Conservation (phyloP, 2,888 invertebrate species). For the Cerastis leucographa region DNA sequence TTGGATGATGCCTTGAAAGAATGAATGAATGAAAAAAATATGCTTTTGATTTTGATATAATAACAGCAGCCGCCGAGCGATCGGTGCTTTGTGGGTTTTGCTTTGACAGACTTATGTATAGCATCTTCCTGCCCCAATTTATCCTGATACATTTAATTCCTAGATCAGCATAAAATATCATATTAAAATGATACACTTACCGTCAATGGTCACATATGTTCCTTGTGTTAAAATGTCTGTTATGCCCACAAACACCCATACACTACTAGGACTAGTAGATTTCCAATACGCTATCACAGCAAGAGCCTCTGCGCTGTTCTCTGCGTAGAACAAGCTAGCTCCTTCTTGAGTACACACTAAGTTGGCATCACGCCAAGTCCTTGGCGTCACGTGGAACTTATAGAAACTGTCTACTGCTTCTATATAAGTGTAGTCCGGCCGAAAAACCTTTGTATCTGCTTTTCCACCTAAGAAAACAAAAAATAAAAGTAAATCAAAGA, state of each 20-base stretch:
- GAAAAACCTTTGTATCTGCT: conserved; percentile 75
- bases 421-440: conserved; percentile 80
- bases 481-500: background rate
- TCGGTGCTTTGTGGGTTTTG: background rate
- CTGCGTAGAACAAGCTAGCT: conserved; percentile 78
- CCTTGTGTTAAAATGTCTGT: conserved; percentile 63
- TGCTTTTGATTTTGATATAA: too few relatives aligned
- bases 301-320: conserved; percentile 74
- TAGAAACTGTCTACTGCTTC: conserved; percentile 77
- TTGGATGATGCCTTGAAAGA: too few relatives aligned
- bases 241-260: conserved; percentile 73
- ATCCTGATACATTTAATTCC: background rate
- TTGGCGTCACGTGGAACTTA: conserved; percentile 79
- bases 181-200: conserved; percentile 10
- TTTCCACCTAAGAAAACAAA: conserved; percentile 74
- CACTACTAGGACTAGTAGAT: background rate
- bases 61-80: background rate
- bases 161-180: background rate
- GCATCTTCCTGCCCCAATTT: background rate
- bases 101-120: background rate
- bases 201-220: conserved; percentile 15
- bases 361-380: conserved; percentile 78
- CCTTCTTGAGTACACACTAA: conserved; percentile 77
- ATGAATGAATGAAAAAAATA: too few relatives aligned
- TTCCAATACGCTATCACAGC: conserved; percentile 72